These are phyloP conservation scores for Diogma glabrata DNA, from an alignment of 2,888 invertebrate genomes.

Conservation along the genomic window DNA sequence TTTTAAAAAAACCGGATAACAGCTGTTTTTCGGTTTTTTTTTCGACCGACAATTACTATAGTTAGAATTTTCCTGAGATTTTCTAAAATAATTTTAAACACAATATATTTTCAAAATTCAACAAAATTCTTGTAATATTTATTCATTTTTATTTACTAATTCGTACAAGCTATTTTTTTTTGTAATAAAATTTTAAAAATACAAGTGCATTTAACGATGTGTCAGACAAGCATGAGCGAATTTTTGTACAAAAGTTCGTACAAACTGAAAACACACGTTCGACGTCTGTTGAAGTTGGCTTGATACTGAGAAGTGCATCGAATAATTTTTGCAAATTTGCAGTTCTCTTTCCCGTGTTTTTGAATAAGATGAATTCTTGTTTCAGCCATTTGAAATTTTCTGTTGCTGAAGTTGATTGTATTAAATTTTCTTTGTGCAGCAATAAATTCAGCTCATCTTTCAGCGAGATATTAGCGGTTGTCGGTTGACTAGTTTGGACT, in stretches of 20 bases:
- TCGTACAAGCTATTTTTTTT: too few species aligned
- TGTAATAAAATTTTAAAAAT: not conserved
- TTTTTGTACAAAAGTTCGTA: not conserved
- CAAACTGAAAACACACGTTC: conserved; percentile 2
- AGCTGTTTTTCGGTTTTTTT: too few species aligned
- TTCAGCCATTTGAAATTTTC: too few species aligned
- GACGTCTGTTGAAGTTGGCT: not conserved
- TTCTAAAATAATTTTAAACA: too few species aligned
- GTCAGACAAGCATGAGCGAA: not conserved
- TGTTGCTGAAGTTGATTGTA: not conserved
- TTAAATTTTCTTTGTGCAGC: not conserved
- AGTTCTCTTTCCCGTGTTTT: conserved; percentile 4
- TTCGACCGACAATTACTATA: too few species aligned
- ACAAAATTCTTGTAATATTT: too few species aligned
- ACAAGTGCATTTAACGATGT: not conserved
- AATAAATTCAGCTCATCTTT: not conserved
- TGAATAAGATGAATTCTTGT: not conserved
- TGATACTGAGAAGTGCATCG: not conserved
- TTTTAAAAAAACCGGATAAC: too few species aligned
- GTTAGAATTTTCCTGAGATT: too few species aligned
- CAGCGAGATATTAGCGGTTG: not conserved
- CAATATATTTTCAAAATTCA: too few species aligned
- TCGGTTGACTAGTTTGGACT: not conserved
- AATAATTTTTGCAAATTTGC: conserved; percentile 1
- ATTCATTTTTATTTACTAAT: too few species aligned